A percentile compares a stretch with the other conserved stretches of the same genome.
Conservation (phyloP, 2,797 vertebrate genomes). For the Nyctibius grandis region DNA sequence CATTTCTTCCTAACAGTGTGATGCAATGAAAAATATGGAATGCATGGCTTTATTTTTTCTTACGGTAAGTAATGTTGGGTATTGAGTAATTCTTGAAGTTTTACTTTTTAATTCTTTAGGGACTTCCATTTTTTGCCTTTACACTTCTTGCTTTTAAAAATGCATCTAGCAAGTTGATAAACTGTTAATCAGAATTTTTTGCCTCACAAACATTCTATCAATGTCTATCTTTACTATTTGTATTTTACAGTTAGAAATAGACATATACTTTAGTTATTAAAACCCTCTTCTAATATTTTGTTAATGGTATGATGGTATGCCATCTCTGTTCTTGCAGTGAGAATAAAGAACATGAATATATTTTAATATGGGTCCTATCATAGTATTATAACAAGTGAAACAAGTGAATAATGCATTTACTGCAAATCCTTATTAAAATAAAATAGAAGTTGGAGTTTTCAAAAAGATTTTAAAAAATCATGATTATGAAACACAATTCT, state of each 20-base stretch:
- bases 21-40: conserved; percentile 49
- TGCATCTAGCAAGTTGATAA: conserved; percentile 1
- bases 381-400: background rate
- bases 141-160: conserved; percentile 39
- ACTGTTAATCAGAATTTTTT: background rate
- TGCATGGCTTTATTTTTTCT: background rate
- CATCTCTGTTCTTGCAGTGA: background rate
- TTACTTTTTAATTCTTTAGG: conserved; percentile 25
- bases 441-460: background rate
- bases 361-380: background rate
- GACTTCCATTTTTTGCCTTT: conserved; percentile 43
- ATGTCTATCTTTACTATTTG: background rate
- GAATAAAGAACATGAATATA: background rate
- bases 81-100: conserved; percentile 40
- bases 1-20: conserved; percentile 26
- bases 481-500: background rate
- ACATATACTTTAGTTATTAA: background rate
- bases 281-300: background rate
- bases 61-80: background rate
- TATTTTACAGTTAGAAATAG: background rate
- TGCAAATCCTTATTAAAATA: background rate
- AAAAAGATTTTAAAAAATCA: background rate
- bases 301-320: background rate
- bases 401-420: background rate
- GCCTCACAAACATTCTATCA: background rate